Conservation (phyloP, 2,888 invertebrate species). For the Metacarcinus magister region DNA sequence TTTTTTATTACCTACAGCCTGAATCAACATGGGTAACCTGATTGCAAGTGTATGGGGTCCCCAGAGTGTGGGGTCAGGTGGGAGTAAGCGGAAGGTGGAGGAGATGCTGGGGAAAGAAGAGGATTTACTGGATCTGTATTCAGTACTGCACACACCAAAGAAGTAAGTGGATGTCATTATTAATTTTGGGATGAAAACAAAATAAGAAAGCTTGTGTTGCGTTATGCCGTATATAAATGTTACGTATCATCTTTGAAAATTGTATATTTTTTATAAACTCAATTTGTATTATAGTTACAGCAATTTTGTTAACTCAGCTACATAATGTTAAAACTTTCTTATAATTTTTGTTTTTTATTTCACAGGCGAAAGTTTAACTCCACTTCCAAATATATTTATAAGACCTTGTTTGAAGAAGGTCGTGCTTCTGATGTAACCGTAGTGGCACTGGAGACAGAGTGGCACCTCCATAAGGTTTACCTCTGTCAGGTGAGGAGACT, state of each 20-base stretch:
- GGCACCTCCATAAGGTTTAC: conserved; percentile 92
- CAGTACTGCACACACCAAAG: conserved; percentile 73
- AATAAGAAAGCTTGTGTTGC: not conserved
- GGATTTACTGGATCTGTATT: conserved; percentile 70
- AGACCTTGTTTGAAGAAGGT: conserved; percentile 90
- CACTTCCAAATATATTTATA: conserved; percentile 92
- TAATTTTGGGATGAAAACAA: not conserved
- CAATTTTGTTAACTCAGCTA: not conserved
- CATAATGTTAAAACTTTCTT: not conserved
- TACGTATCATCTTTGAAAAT: no score
- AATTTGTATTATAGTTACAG: no score
- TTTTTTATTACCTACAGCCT: not conserved
- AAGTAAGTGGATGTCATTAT: conserved; percentile 60
- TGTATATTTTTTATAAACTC: no score
- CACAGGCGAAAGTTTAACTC: conserved; percentile 88
- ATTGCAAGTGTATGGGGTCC: conserved; percentile 52
- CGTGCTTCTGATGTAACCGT: conserved; percentile 91
- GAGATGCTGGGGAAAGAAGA: conserved; percentile 72
- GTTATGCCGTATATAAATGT: no score
- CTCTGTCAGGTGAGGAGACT: conserved; percentile 86
- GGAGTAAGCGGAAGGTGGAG: conserved; percentile 76
- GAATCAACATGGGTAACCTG: conserved; percentile 71
- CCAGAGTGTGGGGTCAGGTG: conserved; percentile 56
- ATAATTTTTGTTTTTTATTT: not conserved
- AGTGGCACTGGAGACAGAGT: conserved; percentile 89